Evolutionary conservation across 2,113 vertebrate genomes (phyloP), one percentile per base, ranked within the genome.

Genomic region (Rhinoptilus africanus): DNA sequence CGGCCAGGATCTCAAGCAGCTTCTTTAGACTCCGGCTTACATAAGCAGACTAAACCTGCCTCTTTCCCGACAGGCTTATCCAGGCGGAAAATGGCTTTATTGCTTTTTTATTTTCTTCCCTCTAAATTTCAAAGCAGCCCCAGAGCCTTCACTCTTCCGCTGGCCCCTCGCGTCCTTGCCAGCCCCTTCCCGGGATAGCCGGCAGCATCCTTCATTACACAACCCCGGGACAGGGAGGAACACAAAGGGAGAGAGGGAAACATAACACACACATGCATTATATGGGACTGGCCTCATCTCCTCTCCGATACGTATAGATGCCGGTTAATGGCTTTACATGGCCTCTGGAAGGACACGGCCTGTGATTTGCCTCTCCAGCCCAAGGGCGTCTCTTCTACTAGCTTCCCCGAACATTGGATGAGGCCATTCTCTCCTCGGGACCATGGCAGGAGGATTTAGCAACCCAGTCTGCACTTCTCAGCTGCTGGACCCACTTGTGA

Each of bases 61-160:
- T 95, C 67, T 67, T 48, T 56, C 64, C 53, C 34, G 54, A 87
- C 69, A 72, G 15, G 60, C 73, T 96, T 85, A 92, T 45, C 48
- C 79, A 60, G 85, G 78, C 79, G 86, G 95, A 95, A 95, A 96
- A 94, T 72, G 37, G 41, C 34, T 93, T 91, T 91, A 85, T 57
- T 76, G 71, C 81, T 93, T 92, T 77, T 94, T 68, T 95, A 9
- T 39, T 93, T 92, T 77, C 93, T 68, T 95, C 93, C 54, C 85
- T 91, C 81, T 80, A 87, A 64, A 95, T 95, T 95, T 93, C 81
- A 82, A 94, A 93, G 35, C 39, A 88, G 90, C 66, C 62, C 59
- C 63, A 85, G 76, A 87, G 92, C 73, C 72, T 76, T 66, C 1
- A 0, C 17, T 76, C 28, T 34, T 69, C 19, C 0, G 1, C 45